These are phyloP conservation scores for Diorhabda carinulata DNA, from an alignment of 1,140 invertebrate genomes.

Conservation along the genomic window DNA sequence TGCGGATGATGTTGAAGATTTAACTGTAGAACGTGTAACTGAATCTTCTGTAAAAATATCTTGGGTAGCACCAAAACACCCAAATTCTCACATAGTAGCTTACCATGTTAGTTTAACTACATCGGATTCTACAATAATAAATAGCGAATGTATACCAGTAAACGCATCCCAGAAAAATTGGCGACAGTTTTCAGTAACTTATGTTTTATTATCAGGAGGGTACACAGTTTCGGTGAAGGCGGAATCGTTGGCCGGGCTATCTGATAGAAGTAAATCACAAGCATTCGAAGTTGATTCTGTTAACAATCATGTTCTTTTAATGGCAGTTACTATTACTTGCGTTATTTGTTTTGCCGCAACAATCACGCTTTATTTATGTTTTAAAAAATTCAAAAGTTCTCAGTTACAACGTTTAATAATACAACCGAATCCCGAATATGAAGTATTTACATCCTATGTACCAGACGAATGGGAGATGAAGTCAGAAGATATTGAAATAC, in stretches of 20 bases:
- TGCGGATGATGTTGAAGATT: constrained; percentile 46
- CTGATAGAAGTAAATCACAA: not conserved
- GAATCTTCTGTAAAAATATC: constrained; percentile 47
- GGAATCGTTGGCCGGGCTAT: constrained; percentile 56
- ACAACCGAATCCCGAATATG: constrained; percentile 75
- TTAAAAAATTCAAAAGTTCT: not conserved
- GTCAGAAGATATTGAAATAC: constrained; percentile 72
- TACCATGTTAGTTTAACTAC: constrained; percentile 58
- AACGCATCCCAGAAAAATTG: not conserved
- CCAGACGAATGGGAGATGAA: constrained; percentile 95
- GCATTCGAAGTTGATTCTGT: constrained; percentile 18
- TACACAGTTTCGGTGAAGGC: constrained; percentile 61
- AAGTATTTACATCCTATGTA: constrained; percentile 65
- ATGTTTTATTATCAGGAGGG: constrained; percentile 56
- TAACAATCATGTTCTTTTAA: not conserved
- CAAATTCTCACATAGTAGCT: constrained; percentile 61
- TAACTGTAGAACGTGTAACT: constrained; percentile 39
- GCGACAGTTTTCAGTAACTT: not conserved
- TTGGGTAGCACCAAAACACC: constrained; percentile 58
- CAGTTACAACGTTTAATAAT: constrained; percentile 58
- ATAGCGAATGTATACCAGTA: not conserved
- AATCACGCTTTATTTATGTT: not conserved
- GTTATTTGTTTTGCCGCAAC: not conserved
- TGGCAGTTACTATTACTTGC: not conserved
- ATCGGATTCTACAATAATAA: constrained; percentile 18